A percentile compares a stretch with the other conserved stretches of the same genome.
Evolutionary conservation across 35 echinoderm and acorn worm genomes (phyloP).

Genomic region (Nesometra sesokonis): DNA sequence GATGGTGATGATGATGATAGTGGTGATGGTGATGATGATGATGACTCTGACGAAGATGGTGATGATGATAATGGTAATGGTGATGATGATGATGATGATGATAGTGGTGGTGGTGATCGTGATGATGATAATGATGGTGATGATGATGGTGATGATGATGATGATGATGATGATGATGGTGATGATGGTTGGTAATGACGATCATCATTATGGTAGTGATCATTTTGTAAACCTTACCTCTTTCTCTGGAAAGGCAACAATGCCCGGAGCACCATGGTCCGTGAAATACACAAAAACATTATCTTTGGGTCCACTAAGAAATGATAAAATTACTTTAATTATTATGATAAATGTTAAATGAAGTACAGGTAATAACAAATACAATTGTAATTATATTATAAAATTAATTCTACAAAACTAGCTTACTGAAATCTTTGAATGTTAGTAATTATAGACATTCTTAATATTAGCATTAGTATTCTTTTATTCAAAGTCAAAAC

Average conservation of each 20-base stretch:
- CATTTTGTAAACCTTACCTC: constrained; percentile 40
- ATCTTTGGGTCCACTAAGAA: constrained; percentile 70
- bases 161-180: background rate
- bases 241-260: constrained; percentile 63
- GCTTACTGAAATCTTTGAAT: no score
- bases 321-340: background rate
- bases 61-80: no score
- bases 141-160: background rate
- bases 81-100: background rate
- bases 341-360: background rate
- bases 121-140: background rate
- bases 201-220: background rate
- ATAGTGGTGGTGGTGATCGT: background rate
- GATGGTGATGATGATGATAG: background rate
- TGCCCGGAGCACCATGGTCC: constrained; percentile 74
- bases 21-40: no score
- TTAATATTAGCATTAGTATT: no score
- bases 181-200: no score
- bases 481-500: no score
- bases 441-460: no score
- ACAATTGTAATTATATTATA: no score
- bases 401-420: no score
- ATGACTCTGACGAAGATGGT: no score
- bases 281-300: constrained; percentile 94
- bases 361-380: background rate